Evolutionary conservation across 2,888 invertebrate species (phyloP).

Genomic region (Drosophila longiperda): DNA sequence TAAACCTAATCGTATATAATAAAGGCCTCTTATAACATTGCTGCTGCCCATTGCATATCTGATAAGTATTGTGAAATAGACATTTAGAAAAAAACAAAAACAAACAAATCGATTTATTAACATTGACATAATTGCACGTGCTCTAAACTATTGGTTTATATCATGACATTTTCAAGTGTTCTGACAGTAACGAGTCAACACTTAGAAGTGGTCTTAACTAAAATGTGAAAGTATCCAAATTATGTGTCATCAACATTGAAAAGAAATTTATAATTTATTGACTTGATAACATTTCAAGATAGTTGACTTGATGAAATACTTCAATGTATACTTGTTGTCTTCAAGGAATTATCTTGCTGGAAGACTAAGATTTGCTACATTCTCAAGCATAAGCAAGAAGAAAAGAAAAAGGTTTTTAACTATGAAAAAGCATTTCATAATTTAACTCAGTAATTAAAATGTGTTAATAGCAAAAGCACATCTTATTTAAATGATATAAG

Average conservation of each 20-base stretch:
- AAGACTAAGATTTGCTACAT: not conserved
- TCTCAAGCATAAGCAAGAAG: too few species aligned
- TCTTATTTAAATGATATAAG: not conserved
- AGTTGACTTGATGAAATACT: not conserved
- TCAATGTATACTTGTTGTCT: not conserved
- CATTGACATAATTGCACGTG: not conserved
- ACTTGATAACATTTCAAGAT: not conserved
- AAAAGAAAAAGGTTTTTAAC: not conserved
- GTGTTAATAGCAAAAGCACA: not conserved
- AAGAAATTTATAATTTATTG: not conserved
- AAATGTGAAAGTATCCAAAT: not conserved
- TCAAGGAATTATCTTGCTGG: not conserved
- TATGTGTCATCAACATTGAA: not conserved
- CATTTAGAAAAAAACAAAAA: conserved; percentile 8
- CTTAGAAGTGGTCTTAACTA: not conserved
- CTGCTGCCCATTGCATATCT: conserved; percentile 33
- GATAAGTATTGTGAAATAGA: conserved; percentile 40
- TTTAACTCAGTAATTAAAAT: not conserved
- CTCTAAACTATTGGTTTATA: conserved; percentile 15
- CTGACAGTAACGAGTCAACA: conserved; percentile 32
- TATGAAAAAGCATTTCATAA: not conserved
- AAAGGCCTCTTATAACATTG: conserved; percentile 6
- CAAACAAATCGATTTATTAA: not conserved
- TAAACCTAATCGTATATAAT: not conserved
- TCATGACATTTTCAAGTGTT: conserved; percentile 54